Evolutionary conservation across 2,888 invertebrate species (phyloP), one percentile per base, ranked within the genome.

Genomic region (Apamea anceps): DNA sequence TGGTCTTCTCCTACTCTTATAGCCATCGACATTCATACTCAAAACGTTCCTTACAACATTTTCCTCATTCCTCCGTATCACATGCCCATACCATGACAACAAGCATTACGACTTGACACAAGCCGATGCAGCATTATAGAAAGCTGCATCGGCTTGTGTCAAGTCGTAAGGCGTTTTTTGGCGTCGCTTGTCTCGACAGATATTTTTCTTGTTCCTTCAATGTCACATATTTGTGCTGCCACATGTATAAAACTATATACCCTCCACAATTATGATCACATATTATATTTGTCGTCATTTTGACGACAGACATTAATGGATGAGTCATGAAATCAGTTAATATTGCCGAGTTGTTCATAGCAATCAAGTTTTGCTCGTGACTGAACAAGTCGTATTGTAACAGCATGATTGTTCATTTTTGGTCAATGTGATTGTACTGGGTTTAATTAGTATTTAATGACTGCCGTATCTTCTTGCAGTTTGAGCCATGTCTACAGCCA

Each of bases 401-500:
- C 21, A 54, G 54, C 54, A 54, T n/a, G 15, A 62, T 13, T n/a
- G n/a, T 62, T n/a, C 57, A 57, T 57, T 10, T 10, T 42, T 42
- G 18, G 2, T n/a, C n/a, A n/a, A 67, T 67, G 32, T 51, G 21
- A 28, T n/a, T 68, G 51, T 28, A n/a, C 6, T 68, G 2, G 7
- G 5, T 8, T 15, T 25, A 45, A n/a, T 57, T 57, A 10, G 25
- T 8, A 67, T 71, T 32, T 25, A n/a, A 37, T 51, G 5, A 37
- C 3, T 10, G 6, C 3, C 1, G 21, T 32, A 37, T 51, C 21
- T 63, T 54, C 51, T 60, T 0, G 1, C 60, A 80, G 80, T 18
- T 45, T 45, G 2, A 45, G 42, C 21, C 60, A 81, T 81, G 80
- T 0, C 51, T 37, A 67, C 81, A 0, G 73, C 66, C 0, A 10